A percentile compares a stretch with the other conserved stretches of the same genome.
Evolutionary conservation across 2,113 vertebrate species (phyloP).

Genomic region (Plecotus auritus): DNA sequence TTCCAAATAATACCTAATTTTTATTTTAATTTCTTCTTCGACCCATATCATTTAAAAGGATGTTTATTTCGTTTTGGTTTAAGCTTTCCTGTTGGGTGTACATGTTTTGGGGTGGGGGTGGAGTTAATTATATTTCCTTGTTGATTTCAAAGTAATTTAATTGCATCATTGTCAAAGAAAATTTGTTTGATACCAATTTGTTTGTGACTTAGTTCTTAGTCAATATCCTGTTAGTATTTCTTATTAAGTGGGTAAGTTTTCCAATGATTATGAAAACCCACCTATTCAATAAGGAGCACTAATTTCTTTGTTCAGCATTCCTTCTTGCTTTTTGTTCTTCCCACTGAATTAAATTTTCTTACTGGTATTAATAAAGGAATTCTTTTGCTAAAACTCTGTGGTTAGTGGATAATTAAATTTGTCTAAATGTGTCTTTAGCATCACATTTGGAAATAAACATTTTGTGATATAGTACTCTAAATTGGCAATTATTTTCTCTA

Average conservation of each 20-base stretch:
- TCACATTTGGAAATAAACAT: background rate
- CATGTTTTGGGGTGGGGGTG: background rate
- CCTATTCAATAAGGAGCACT: background rate
- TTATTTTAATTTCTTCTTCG: conserved; percentile 6
- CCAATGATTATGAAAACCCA: background rate
- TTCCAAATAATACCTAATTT: background rate
- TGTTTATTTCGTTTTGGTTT: background rate
- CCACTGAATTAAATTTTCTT: conserved; percentile 15
- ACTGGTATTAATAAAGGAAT: background rate
- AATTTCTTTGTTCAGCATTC: background rate
- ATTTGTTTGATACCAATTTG: background rate
- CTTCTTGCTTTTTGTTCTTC: background rate
- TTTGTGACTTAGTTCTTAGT: background rate
- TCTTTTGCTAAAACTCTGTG: background rate
- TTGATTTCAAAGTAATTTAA: background rate
- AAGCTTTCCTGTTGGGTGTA: background rate
- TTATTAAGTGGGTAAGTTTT: background rate
- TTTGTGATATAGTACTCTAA: background rate
- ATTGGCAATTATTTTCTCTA: background rate
- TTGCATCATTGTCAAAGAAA: background rate
- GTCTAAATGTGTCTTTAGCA: background rate
- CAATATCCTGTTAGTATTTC: background rate
- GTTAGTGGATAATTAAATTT: conserved; percentile 8
- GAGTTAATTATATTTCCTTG: background rate
- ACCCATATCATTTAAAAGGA: background rate